Conservation (phyloP, 2,888 invertebrate species). For the Agonopterix subpropinquella region DNA sequence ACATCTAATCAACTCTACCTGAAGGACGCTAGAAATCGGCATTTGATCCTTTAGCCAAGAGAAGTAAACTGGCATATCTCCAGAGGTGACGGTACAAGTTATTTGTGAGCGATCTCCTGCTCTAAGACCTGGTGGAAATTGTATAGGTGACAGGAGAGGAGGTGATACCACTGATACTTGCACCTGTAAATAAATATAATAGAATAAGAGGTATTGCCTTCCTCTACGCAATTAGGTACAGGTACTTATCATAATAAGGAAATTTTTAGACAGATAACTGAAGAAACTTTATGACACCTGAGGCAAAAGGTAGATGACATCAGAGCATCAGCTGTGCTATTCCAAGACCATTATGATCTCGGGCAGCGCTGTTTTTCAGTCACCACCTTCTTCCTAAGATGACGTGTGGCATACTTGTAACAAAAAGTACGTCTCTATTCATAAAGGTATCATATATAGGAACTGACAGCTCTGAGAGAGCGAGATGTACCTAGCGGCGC, state of each 20-base stretch:
- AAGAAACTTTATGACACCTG: too few relatives aligned
- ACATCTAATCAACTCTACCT: slow-evolving; percentile 52
- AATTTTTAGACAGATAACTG: too few relatives aligned
- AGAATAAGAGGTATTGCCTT: too few relatives aligned
- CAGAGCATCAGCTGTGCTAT: background rate
- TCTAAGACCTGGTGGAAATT: slow-evolving; percentile 86
- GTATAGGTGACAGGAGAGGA: slow-evolving; percentile 90
- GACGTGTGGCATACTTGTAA: too few relatives aligned
- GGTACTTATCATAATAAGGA: too few relatives aligned
- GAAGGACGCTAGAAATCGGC: slow-evolving; percentile 78
- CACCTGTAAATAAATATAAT: slow-evolving; percentile 31
- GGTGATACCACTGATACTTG: slow-evolving; percentile 75
- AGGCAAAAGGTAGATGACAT: too few relatives aligned
- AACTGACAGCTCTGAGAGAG: too few relatives aligned
- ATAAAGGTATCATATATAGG: too few relatives aligned
- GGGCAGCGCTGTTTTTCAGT: background rate
- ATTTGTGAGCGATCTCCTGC: slow-evolving; percentile 87
- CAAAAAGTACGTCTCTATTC: too few relatives aligned
- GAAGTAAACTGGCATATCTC: slow-evolving; percentile 80
- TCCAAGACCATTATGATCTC: background rate
- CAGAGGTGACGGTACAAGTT: slow-evolving; percentile 87
- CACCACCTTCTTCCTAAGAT: too few relatives aligned
- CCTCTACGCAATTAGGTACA: too few relatives aligned
- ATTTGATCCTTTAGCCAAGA: slow-evolving; percentile 79
- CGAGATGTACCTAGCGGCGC: too few relatives aligned